Percentiles rank a stretch among this genome's conserved stretches.
Evolutionary conservation across 2,113 vertebrate genomes (phyloP).

Genomic region (Psettodes erumei): DNA sequence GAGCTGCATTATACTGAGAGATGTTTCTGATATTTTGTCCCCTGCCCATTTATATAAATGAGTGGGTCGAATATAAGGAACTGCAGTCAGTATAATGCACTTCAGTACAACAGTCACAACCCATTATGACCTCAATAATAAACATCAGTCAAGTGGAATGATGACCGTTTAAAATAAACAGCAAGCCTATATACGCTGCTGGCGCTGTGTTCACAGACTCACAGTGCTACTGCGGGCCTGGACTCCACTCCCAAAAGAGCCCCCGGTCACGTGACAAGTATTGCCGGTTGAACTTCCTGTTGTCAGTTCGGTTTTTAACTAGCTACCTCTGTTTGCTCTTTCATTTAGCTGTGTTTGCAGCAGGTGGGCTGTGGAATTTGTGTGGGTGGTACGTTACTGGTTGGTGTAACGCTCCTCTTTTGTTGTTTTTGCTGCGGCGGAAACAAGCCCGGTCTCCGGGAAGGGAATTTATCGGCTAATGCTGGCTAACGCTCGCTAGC

Average conservation of each 20-base stretch:
- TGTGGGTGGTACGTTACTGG: accelerated
- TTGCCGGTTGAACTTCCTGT: slow-evolving; percentile 45
- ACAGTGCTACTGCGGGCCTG: too few relatives aligned
- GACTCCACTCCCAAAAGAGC: neutral
- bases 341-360: neutral
- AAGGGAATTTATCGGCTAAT: neutral
- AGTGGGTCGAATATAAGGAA: too few relatives aligned
- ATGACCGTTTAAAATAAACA: too few relatives aligned
- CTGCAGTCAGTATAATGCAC: too few relatives aligned
- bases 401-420: neutral
- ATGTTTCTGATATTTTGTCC: too few relatives aligned
- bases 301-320: neutral
- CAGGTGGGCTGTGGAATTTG: neutral
- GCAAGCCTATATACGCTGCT: too few relatives aligned
- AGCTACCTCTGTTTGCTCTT: neutral
- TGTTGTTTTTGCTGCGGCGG: neutral
- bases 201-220: too few relatives aligned
- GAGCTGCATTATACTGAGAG: too few relatives aligned
- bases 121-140: neutral
- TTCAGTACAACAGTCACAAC: neutral
- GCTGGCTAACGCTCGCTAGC: slow-evolving; percentile 13
- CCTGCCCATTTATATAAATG: too few relatives aligned
- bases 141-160: too few relatives aligned
- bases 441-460: neutral
- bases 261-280: slow-evolving; percentile 36